Conservation (phyloP, 2,797 vertebrate species). For the Micropoecilia bifurca region DNA sequence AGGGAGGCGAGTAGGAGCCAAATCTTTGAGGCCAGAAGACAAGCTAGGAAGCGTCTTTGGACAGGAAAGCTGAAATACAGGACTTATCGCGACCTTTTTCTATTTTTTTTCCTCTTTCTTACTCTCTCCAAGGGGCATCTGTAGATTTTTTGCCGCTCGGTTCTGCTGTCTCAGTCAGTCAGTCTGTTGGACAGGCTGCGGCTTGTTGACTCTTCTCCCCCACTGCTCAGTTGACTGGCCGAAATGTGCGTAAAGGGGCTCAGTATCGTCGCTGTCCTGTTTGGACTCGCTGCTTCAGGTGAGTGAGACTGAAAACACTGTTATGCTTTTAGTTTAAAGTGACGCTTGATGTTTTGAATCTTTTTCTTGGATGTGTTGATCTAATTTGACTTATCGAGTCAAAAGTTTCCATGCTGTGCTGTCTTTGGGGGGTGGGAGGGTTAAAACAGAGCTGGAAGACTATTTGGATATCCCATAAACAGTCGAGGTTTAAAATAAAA, state of each 20-base stretch:
- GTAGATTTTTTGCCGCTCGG: background rate
- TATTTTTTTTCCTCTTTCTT: background rate
- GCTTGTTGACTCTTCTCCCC: slow-evolving; percentile 4
- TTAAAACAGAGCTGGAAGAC: slow-evolving; percentile 23
- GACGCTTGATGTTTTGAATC: background rate
- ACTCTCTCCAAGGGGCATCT: background rate
- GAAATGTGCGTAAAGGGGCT: slow-evolving; percentile 68
- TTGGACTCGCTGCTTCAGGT: slow-evolving; percentile 79
- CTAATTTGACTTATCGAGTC: background rate
- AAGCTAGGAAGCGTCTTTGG: slow-evolving; percentile 65
- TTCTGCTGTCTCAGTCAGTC: background rate
- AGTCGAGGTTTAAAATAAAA: slow-evolving; percentile 13
- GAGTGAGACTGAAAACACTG: slow-evolving; percentile 12
- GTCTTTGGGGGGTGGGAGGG: background rate
- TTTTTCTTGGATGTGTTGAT: background rate
- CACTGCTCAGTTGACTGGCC: slow-evolving; percentile 27
- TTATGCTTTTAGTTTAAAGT: background rate
- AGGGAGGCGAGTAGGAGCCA: slow-evolving; percentile 57
- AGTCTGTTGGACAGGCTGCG: background rate
- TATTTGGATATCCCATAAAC: background rate
- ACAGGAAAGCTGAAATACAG: slow-evolving; percentile 23
- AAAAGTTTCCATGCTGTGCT: background rate
- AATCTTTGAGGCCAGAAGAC: slow-evolving; percentile 38
- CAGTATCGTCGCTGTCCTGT: slow-evolving; percentile 67
- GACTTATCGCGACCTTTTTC: slow-evolving; percentile 8